These are phyloP conservation scores for Hesperia comma DNA, from an alignment of 2,888 invertebrate species.

Conservation along the genomic window DNA sequence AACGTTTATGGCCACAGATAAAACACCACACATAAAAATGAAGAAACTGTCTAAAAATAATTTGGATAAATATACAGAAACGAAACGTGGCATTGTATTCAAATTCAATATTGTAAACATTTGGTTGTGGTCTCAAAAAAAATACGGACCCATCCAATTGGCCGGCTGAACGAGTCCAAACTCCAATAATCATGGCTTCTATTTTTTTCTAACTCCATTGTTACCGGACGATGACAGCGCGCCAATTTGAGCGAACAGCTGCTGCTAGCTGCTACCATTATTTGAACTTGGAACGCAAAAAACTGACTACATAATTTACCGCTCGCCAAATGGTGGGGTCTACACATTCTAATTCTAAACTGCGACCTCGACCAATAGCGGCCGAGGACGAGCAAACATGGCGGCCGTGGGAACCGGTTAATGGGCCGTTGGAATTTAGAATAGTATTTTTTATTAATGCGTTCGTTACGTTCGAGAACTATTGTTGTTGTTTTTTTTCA, in stretches of 20 bases:
- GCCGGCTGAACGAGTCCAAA: constrained; percentile 39
- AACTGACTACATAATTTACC: constrained; percentile 77
- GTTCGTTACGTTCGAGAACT: constrained; percentile 66
- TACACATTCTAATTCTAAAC: constrained; percentile 83
- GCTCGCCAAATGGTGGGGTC: constrained; percentile 83
- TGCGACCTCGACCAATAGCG: constrained; percentile 80
- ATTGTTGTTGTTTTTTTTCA: constrained; percentile 58
- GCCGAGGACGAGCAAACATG: constrained; percentile 81
- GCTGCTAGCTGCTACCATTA: constrained; percentile 58
- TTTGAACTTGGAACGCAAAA: constrained; percentile 76
- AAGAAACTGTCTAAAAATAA: no score
- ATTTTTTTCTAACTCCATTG: constrained; percentile 55
- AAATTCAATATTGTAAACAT: no score
- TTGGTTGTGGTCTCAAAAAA: constrained; percentile 32
- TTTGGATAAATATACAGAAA: no score
- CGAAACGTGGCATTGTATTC: no score
- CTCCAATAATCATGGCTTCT: constrained; percentile 41
- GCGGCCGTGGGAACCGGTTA: constrained; percentile 83
- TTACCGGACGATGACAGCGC: constrained; percentile 50
- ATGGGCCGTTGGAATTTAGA: constrained; percentile 83
- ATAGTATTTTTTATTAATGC: constrained; percentile 80
- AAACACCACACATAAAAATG: no score
- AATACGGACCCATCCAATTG: constrained; percentile 44
- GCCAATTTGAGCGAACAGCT: constrained; percentile 59
- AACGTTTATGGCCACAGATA: no score